phyloP scores from a whole-genome alignment of 2,888 invertebrate genomes.

The Epinotia brunnichana region DNA sequence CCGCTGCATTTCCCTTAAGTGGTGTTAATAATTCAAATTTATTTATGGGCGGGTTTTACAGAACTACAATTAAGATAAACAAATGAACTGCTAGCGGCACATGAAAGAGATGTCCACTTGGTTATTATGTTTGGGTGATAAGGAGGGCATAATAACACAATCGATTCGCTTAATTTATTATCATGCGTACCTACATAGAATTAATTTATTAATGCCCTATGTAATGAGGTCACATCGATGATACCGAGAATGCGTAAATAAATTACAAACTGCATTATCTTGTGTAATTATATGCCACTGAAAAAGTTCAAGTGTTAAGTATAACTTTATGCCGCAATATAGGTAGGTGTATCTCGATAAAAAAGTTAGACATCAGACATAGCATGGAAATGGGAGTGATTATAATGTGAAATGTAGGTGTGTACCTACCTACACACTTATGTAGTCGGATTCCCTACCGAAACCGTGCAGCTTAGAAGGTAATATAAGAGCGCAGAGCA shows the following conservation, averaged over 20 bases:
- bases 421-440: no score
- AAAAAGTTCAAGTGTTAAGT: background rate
- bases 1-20: constrained; percentile 42
- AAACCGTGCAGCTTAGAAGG: no score
- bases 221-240: constrained; percentile 35
- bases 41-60: constrained; percentile 45
- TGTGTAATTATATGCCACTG: background rate
- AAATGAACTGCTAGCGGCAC: constrained; percentile 42
- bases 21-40: constrained; percentile 46
- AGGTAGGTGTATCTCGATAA: background rate
- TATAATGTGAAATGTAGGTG: no score
- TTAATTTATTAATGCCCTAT: constrained; percentile 35
- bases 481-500: no score
- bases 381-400: no score
- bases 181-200: constrained; percentile 31
- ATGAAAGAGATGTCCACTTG: constrained; percentile 41
- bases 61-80: constrained; percentile 45
- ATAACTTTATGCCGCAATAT: no score
- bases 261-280: constrained; percentile 9
- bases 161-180: constrained; percentile 41
- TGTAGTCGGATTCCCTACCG: no score
- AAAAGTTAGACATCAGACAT: no score
- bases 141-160: constrained; percentile 40
- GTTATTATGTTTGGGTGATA: constrained; percentile 48
- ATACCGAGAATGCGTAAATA: constrained; percentile 24